Percentiles rank a stretch among this genome's conserved stretches.
These are phyloP conservation scores for Orthosia gracilis DNA, from an alignment of 2,888 invertebrate genomes.

Conservation along the genomic window DNA sequence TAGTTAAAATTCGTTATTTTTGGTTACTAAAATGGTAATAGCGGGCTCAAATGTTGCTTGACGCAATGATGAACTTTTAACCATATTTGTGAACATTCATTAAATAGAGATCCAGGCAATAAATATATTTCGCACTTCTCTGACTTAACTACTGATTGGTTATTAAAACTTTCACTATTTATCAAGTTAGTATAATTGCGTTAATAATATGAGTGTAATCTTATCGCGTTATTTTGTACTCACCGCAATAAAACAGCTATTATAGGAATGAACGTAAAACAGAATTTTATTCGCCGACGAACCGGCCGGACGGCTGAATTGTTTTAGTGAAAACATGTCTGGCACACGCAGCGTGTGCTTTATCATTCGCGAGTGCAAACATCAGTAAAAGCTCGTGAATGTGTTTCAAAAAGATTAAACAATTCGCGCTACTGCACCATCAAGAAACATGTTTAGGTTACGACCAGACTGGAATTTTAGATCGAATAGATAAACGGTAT, in stretches of 20 bases:
- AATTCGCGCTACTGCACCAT: constrained; percentile 71
- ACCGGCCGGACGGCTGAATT: constrained; percentile 68
- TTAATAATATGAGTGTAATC: constrained; percentile 49
- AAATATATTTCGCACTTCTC: constrained; percentile 6
- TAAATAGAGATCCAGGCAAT: not conserved
- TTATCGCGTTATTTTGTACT: constrained; percentile 40
- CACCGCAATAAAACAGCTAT: constrained; percentile 49
- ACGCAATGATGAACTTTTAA: constrained; percentile 25
- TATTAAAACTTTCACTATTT: constrained; percentile 41
- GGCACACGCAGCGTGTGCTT: constrained; percentile 78
- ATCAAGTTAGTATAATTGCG: constrained; percentile 23
- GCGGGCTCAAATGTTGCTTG: constrained; percentile 4
- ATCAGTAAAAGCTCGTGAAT: constrained; percentile 78
- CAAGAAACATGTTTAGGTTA: constrained; percentile 68
- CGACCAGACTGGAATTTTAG: constrained; percentile 59
- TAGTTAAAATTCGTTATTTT: constrained; percentile 40
- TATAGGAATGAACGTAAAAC: constrained; percentile 70
- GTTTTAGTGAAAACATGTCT: constrained; percentile 79
- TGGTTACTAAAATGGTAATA: constrained; percentile 39
- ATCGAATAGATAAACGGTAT: constrained; percentile 56
- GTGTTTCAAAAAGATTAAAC: constrained; percentile 77
- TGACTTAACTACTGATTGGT: constrained; percentile 22
- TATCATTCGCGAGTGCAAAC: constrained; percentile 85
- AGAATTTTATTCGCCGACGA: constrained; percentile 68
- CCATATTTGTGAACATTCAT: constrained; percentile 7